Evolutionary conservation across 2,113 vertebrate genomes (phyloP).

Genomic region (Cephalopterus ornatus): DNA sequence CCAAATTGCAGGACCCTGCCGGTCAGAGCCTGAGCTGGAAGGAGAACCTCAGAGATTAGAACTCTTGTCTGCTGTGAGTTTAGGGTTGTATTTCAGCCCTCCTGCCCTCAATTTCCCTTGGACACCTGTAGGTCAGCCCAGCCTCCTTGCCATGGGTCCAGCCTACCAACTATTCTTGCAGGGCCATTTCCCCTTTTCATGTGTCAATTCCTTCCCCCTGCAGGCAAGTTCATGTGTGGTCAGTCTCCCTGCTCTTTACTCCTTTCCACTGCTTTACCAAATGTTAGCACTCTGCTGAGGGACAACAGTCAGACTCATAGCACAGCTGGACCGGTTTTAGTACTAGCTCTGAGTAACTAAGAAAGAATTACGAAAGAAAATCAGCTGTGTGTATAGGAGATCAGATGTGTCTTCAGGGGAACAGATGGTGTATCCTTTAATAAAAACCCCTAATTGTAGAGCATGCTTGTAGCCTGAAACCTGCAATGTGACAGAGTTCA

Average conservation of each 20-base stretch:
- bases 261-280: background rate
- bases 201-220: background rate
- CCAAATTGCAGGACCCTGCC: background rate
- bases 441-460: background rate
- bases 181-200: background rate
- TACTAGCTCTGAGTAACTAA: background rate
- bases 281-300: background rate
- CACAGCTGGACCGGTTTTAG: background rate
- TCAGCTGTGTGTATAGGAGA: background rate
- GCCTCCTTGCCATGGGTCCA: background rate
- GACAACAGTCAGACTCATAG: background rate
- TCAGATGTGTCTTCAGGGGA: background rate
- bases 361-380: background rate
- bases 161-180: background rate
- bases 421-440: background rate
- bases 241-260: background rate
- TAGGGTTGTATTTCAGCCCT: background rate
- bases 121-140: background rate
- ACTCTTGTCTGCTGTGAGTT: background rate
- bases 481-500: background rate
- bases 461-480: background rate
- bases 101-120: background rate
- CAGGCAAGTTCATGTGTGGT: background rate
- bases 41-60: background rate
- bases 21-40: background rate